phyloP scores from a whole-genome alignment of 2,797 vertebrate species.

The Cirrhinus mrigala region DNA sequence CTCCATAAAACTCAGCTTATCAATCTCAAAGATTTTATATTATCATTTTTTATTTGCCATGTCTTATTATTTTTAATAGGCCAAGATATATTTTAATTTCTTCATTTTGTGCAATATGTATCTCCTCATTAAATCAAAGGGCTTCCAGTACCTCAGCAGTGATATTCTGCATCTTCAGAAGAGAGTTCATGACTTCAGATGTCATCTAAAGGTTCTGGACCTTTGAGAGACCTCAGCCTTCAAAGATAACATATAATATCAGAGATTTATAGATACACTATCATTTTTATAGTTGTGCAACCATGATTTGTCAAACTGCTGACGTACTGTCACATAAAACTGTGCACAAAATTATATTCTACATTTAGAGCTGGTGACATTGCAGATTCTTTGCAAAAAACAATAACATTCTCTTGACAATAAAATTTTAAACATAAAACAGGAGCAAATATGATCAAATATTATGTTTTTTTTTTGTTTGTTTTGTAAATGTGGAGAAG shows the following conservation, averaged over 20 bases:
- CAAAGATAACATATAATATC: constrained; percentile 25
- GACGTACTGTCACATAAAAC: neutral
- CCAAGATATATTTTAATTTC: neutral
- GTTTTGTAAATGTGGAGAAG: neutral
- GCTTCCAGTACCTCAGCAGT: too few species aligned
- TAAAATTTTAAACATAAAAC: neutral
- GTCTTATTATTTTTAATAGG: neutral
- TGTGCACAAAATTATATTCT: neutral
- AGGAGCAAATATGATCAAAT: too few species aligned
- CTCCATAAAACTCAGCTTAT: neutral
- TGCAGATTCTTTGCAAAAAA: neutral
- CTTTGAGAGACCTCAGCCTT: constrained; percentile 35
- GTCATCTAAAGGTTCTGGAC: constrained; percentile 37
- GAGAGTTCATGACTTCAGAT: constrained; percentile 7
- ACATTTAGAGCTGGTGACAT: neutral
- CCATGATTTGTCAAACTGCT: neutral
- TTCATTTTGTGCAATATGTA: neutral
- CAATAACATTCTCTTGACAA: neutral
- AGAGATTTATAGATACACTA: constrained; percentile 27
- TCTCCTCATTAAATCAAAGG: too few species aligned
- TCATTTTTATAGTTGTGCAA: neutral
- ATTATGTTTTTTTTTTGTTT: too few species aligned
- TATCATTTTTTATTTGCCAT: neutral
- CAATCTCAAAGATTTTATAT: neutral
- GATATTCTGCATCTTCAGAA: neutral